Evolutionary conservation across 2,113 vertebrate species (phyloP).

Genomic region (Nesoenas mayeri): DNA sequence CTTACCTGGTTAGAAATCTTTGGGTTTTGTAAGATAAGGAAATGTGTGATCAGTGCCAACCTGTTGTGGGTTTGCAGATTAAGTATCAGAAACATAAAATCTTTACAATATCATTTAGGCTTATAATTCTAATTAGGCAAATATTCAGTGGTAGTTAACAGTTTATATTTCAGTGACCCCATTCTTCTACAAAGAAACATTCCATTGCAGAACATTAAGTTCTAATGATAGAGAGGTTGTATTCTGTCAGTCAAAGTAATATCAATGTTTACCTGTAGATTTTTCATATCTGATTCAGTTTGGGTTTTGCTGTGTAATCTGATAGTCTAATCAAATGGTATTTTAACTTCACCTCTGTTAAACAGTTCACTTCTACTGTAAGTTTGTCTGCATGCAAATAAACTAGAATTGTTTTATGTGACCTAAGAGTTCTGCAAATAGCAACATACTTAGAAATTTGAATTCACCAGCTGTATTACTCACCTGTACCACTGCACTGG

Average conservation of each 20-base stretch:
- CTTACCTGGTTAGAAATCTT: background rate
- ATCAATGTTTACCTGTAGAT: background rate
- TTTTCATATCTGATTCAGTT: background rate
- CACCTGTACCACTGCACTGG: background rate
- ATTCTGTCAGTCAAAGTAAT: background rate
- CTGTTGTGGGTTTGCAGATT: background rate
- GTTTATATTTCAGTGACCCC: background rate
- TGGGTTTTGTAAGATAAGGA: background rate
- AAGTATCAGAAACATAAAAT: background rate
- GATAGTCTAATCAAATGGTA: accelerated
- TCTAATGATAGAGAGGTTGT: background rate
- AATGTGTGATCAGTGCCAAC: background rate
- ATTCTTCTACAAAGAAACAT: background rate
- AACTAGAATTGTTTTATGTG: background rate
- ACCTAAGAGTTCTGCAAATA: background rate
- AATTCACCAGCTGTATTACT: background rate
- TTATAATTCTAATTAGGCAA: background rate
- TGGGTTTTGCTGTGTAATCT: background rate
- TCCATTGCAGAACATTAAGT: background rate
- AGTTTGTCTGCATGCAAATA: background rate
- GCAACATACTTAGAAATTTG: background rate
- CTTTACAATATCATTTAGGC: background rate
- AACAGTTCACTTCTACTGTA: background rate
- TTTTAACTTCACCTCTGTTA: background rate
- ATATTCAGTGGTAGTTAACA: background rate